These are phyloP conservation scores for Mus spicilegus DNA, from an alignment of 2,113 vertebrate species.

Conservation along the genomic window DNA sequence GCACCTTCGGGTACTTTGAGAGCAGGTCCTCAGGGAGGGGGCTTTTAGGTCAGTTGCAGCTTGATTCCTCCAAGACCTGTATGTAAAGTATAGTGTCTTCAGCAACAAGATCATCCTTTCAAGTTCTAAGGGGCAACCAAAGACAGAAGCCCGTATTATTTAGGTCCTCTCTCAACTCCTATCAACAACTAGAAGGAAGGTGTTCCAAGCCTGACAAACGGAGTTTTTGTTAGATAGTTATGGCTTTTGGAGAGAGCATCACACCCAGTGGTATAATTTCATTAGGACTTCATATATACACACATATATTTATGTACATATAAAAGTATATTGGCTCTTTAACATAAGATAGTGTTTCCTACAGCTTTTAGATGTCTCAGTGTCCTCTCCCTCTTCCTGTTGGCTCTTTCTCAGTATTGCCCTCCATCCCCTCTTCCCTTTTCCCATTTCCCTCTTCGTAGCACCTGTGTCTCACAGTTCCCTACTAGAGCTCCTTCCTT, in stretches of 20 bases:
- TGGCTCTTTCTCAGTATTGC: neutral
- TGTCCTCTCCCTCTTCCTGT: neutral
- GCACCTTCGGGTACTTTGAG: neutral
- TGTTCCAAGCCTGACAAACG: neutral
- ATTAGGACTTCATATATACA: neutral
- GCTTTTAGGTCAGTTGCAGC: neutral
- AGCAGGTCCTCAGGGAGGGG: neutral
- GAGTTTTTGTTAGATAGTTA: neutral
- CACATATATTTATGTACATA: neutral
- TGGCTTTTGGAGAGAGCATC: neutral
- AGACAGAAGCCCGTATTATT: neutral
- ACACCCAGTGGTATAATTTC: neutral
- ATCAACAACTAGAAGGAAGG: neutral
- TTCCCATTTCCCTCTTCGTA: neutral
- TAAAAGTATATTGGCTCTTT: neutral
- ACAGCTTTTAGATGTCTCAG: neutral
- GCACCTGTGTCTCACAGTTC: neutral
- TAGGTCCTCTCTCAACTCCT: neutral
- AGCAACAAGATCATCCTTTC: neutral
- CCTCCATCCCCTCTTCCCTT: neutral
- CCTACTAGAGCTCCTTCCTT: neutral
- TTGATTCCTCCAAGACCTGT: neutral
- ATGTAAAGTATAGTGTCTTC: neutral
- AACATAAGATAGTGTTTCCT: neutral
- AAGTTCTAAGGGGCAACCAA: neutral